Base-by-base conservation (phyloP, 2,888 invertebrate genomes). In the Cheilosia impressa region DNA sequence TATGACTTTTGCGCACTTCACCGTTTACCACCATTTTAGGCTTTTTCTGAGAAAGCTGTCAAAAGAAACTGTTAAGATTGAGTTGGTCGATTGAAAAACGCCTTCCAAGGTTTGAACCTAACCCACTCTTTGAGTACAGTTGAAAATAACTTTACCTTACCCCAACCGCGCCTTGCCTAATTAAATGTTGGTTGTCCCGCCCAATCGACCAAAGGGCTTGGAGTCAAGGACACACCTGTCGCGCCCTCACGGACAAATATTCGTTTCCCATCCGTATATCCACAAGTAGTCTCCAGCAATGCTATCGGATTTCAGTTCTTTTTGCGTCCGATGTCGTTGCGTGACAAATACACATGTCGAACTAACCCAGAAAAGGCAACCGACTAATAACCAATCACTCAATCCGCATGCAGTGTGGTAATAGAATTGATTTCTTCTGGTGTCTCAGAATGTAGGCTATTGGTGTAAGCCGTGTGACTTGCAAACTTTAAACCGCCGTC, bases 391-490 rank as follows among this genome's bases (percentile, higher is more conserved):
- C 62, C 65, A 73, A 69, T 83, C 68, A 68, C 34, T 73, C 57
- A 62, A 43, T 63, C 27, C 62, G 57, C 52, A 63, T 27, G 27
- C 15, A 7, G 55, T 60, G 47, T 63, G 47, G 34, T 53, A 62
- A 52, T 77, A 62, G 60, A 72, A 66, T 53, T 47, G 82, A 71
- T 68, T 78, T 82, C 65, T 77, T 66, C 41, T 62, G 22, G 62
- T 57, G 66, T 50, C 71, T 31, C 15, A 47, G 60, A 79, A 83
- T 83, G 69, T 79, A 84, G 84, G 75, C 69, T 84, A 75, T 69
- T 55, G 72, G 65, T 60, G 15, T 17, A 65, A 38, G 24, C 31
- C 77, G 72, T 76, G 77, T 77, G 77, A 82, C 69, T 82, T 65
- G 52, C 47, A 75, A 68, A 77, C 24, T 68, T 47, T 15, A 69